Evolutionary conservation across 2,888 invertebrate species (phyloP).

Genomic region (Ecliptopera silaceata): DNA sequence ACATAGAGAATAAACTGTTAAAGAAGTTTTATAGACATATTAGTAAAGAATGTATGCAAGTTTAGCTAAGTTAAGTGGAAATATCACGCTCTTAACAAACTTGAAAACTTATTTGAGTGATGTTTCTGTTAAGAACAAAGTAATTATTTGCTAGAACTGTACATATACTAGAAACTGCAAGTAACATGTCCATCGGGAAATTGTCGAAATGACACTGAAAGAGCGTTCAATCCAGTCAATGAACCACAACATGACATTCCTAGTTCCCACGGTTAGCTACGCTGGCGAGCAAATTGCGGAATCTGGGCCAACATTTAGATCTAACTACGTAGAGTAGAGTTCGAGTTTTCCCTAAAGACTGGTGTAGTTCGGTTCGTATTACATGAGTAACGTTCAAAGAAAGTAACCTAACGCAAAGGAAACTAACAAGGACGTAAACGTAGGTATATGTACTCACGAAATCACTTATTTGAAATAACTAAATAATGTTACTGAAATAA

Average conservation of each 20-base stretch:
- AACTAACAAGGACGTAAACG: background rate
- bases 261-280: constrained; percentile 39
- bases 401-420: background rate
- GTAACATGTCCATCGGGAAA: constrained; percentile 11
- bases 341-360: background rate
- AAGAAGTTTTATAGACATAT: constrained; percentile 8
- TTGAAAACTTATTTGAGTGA: constrained; percentile 14
- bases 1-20: constrained; percentile 10
- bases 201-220: constrained; percentile 7
- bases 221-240: constrained; percentile 22
- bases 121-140: background rate
- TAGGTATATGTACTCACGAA: background rate
- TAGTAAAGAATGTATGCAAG: background rate
- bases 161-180: background rate
- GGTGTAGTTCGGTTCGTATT: background rate
- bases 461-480: background rate
- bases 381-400: background rate
- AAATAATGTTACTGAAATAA: background rate
- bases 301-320: constrained; percentile 32
- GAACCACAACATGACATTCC: constrained; percentile 28
- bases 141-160: background rate
- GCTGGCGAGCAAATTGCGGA: constrained; percentile 29
- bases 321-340: constrained; percentile 7
- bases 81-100: constrained; percentile 6
- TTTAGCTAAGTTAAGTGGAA: constrained; percentile 11